A percentile compares a stretch with the other conserved stretches of the same genome.
phyloP scores from a whole-genome alignment of 2,888 invertebrate genomes.

The Lottia scabra region DNA sequence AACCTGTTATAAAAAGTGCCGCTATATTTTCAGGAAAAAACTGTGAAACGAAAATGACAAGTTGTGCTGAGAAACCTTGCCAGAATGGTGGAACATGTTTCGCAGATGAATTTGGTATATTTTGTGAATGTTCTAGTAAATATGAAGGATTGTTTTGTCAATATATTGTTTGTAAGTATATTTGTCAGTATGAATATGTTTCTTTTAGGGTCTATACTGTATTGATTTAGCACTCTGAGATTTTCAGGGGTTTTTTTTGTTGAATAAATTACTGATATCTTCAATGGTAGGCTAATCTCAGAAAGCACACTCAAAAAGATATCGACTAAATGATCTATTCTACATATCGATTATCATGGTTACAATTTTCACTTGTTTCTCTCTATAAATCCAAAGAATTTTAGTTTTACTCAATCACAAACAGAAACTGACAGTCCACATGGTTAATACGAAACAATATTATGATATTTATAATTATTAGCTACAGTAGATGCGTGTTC shows the following conservation, averaged over 20 bases:
- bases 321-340: no score
- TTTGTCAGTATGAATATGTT: not conserved
- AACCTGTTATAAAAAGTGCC: not conserved
- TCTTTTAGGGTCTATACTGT: no score
- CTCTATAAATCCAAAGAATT: no score
- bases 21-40: constrained; percentile 23
- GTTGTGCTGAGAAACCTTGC: constrained; percentile 34
- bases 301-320: not conserved
- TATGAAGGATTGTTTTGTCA: constrained; percentile 44
- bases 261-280: no score
- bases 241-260: no score
- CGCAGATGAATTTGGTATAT: constrained; percentile 40
- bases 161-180: constrained; percentile 9
- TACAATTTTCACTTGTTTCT: no score
- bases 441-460: no score
- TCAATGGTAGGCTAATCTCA: no score
- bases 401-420: no score
- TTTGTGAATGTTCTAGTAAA: constrained; percentile 38
- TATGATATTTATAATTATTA: not conserved
- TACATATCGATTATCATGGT: no score
- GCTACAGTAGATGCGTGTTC: constrained; percentile 24
- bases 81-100: constrained; percentile 34
- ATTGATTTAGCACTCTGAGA: no score
- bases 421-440: no score
- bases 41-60: constrained; percentile 32